Conservation (phyloP, 1,140 invertebrate species). For the Procambarus virginalis region DNA sequence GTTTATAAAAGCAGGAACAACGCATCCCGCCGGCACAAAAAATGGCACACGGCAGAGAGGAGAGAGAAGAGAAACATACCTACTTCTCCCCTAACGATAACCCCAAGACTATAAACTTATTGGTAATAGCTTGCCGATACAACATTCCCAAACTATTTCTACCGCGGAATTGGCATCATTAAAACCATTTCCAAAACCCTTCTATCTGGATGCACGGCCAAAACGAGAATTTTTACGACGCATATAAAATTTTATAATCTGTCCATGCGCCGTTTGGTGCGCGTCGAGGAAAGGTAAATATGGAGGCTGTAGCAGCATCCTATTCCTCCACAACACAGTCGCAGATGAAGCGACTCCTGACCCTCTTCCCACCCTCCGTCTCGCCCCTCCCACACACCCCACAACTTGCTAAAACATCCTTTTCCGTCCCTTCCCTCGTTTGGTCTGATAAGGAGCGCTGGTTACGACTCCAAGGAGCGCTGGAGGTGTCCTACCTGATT, state of each 20-base stretch:
- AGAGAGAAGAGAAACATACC: conserved; percentile 24
- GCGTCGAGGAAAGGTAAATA: conserved; percentile 46
- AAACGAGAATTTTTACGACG: conserved; percentile 64
- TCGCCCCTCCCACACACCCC: too few species aligned
- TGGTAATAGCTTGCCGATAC: conserved; percentile 62
- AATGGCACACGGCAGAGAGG: not conserved
- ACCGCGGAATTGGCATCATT: conserved; percentile 62
- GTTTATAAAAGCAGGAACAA: conserved; percentile 25
- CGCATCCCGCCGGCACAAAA: not conserved
- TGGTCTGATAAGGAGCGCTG: not conserved
- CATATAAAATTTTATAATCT: conserved; percentile 64
- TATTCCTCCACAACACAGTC: not conserved
- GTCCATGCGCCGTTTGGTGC: conserved; percentile 60
- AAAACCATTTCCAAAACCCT: conserved; percentile 63
- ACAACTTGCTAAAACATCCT: not conserved
- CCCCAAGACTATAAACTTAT: conserved; percentile 60
- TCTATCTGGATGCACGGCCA: conserved; percentile 61
- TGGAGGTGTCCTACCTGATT: not conserved
- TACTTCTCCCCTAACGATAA: conserved; percentile 48
- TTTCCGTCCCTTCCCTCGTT: not conserved
- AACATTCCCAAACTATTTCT: conserved; percentile 61
- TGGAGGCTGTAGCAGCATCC: not conserved
- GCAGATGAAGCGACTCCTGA: conserved; percentile 19
- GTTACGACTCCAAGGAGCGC: not conserved
- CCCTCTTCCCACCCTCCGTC: not conserved